Evolutionary conservation across 2,113 vertebrate species (phyloP), one percentile per base, ranked within the genome.

Genomic region (Pterocles orientalis): DNA sequence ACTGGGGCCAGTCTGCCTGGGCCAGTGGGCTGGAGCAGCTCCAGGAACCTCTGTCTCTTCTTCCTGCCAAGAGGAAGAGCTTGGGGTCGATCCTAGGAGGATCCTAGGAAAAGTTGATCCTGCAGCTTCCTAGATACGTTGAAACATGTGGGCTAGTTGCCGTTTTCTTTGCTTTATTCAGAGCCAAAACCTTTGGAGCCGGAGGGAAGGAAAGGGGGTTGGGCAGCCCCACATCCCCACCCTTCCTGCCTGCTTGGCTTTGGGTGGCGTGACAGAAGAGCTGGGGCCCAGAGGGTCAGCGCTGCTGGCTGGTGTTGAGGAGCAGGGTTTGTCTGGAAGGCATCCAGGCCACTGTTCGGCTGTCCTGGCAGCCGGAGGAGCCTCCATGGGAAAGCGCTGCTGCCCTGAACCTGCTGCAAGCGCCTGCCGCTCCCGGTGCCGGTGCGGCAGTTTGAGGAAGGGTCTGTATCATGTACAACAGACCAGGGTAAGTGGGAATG

Each of bases 141-240:
- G 68, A 72, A 62, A 45, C 71, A 54, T 12, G 1, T 50, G 50
- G 25, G n/a, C 47, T 72, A 47, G 61, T 91, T 86, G 41, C 24
- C 1, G 24, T 41, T 36, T 8, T 29, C 77, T 5, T 20, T 11
- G 0, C n/a, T 69, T 16, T 66, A n/a, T 83, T 73, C 48, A n/a
- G 86, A 88, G 80, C 36, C 62, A 69, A 73, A 92, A 24, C 17
- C 20, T 86, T 69, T 92, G 77, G 68, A 91, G 56, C 29, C 58
- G 16, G 50, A 71, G 77, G 64, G 72, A 94, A 75, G 92, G 95
- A 91, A 92, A 45, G 18, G 82, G 45, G 76, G 36, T 23, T 86
- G 94, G 77, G 72, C 71, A 92, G 57, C 56, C 36, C 23, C 72
- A 43, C 28, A 25, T 92, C 57, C 72, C 72, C 92, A 68, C 80